Conservation (phyloP, 2,888 invertebrate species). For the Stenolophus ochropezus region DNA sequence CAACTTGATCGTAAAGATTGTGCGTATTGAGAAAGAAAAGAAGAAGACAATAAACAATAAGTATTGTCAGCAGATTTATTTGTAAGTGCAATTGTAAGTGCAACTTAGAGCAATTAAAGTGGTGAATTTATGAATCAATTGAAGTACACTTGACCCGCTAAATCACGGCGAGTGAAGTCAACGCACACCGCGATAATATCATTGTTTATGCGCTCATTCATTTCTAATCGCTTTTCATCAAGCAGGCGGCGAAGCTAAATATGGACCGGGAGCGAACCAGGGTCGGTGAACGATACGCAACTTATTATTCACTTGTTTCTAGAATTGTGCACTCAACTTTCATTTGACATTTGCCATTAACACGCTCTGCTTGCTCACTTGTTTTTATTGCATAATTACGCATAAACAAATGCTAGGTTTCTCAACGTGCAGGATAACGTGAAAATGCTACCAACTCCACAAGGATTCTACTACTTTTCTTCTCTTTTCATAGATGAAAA, state of each 20-base stretch:
- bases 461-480: too few relatives aligned
- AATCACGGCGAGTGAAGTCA: slow-evolving; percentile 7
- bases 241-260: slow-evolving; percentile 25
- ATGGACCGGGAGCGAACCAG: slow-evolving; percentile 25
- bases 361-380: not conserved
- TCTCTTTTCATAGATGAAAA: too few relatives aligned
- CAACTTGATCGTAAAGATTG: too few relatives aligned
- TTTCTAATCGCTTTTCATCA: slow-evolving; percentile 47
- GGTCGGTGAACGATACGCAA: slow-evolving; percentile 15
- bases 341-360: slow-evolving; percentile 11
- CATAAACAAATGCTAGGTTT: not conserved
- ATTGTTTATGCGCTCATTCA: slow-evolving; percentile 47
- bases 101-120: slow-evolving; percentile 6
- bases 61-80: too few relatives aligned
- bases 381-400: not conserved
- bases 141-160: slow-evolving; percentile 48
- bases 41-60: too few relatives aligned
- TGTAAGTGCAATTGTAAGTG: too few relatives aligned
- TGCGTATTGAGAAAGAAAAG: too few relatives aligned
- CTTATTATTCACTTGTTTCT: slow-evolving; percentile 34
- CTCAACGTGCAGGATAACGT: too few relatives aligned
- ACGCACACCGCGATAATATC: slow-evolving; percentile 39
- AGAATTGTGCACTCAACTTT: not conserved
- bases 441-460: too few relatives aligned
- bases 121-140: slow-evolving; percentile 39